Evolutionary conservation across 2,888 invertebrate genomes (phyloP), one percentile per base, ranked within the genome.

Genomic region (Napeogenes sylphis): DNA sequence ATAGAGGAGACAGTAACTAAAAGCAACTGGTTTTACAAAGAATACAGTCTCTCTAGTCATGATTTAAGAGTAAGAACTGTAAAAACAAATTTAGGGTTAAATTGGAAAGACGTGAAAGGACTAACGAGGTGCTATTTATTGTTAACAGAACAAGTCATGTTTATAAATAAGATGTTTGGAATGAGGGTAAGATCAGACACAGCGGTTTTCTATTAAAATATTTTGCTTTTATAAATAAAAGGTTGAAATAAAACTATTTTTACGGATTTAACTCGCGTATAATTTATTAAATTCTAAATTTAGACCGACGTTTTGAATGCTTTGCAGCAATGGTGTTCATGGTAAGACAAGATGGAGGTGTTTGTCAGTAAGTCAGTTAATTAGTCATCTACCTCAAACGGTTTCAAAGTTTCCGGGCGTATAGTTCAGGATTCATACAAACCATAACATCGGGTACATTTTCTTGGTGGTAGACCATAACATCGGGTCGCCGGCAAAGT

Each of bases 81-180:
- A 10, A 61, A 45, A 6, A 46, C 10, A 13, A 47, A 54, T 32
- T 14, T 59, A 2, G 30, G 14, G 12, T 42, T 55, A 33, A 62
- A 61, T 56, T 67, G 61, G 10, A 55, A 70, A 30, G 72, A 78
- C 68, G 71, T 83, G 8, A 77, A 79, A 64, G 74, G 70, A 61
- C 68, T 87, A 3, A 76, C 74, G 32, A 80, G 76, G 66, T 84
- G 84, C 68, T 88, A 88, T 64, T 71, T 88, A 58, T 67, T 84
- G 64, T 63, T 88, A 42, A 77, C 75, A 4, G 85, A 87, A 62
- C 87, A 87, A 75, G 79, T 81, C 4, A 72, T 68, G 5, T 87
- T 81, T 64, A 78, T 87, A 38, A 87, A 87, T 70, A 74, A 73
- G 68, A 81, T 85, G 77, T 87, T 76, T 71, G 88, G 87, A 64